Evolutionary conservation across 2,113 vertebrate species (phyloP).

Genomic region (Bufo bufo): DNA sequence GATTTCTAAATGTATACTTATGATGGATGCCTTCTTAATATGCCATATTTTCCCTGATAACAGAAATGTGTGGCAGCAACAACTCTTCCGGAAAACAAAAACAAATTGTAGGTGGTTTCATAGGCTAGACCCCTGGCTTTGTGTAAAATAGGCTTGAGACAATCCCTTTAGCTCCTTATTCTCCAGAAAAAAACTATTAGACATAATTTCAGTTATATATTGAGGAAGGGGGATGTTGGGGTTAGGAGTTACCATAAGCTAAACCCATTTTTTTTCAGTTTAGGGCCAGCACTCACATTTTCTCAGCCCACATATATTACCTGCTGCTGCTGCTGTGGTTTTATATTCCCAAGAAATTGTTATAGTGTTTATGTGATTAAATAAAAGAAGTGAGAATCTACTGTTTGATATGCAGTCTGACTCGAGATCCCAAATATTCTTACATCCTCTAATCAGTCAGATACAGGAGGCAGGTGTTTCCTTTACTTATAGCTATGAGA

Average conservation of each 20-base stretch:
- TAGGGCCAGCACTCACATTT: background rate
- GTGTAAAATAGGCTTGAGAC: background rate
- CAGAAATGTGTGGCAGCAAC: background rate
- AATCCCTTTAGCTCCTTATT: background rate
- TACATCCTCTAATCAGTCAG: constrained; percentile 30
- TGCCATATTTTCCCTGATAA: too few relatives aligned
- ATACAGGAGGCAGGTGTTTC: constrained; percentile 33
- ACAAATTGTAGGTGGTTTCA: too few relatives aligned
- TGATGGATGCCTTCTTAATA: too few relatives aligned
- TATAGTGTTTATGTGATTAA: background rate
- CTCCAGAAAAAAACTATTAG: background rate
- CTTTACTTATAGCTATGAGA: background rate
- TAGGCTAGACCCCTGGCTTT: too few relatives aligned
- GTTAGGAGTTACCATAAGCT: background rate
- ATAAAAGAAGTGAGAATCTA: constrained; percentile 27
- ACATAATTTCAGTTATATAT: background rate
- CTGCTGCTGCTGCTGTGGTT: background rate
- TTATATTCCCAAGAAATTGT: background rate
- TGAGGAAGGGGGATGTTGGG: too few relatives aligned
- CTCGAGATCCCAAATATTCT: constrained; percentile 15
- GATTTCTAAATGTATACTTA: too few relatives aligned
- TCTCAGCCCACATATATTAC: background rate
- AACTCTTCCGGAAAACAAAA: too few relatives aligned
- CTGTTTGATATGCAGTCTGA: background rate
- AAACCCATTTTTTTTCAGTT: background rate